Evolutionary conservation across 2,888 invertebrate genomes (phyloP), one percentile per base, ranked within the genome.

Genomic region (Laspeyria flexula): DNA sequence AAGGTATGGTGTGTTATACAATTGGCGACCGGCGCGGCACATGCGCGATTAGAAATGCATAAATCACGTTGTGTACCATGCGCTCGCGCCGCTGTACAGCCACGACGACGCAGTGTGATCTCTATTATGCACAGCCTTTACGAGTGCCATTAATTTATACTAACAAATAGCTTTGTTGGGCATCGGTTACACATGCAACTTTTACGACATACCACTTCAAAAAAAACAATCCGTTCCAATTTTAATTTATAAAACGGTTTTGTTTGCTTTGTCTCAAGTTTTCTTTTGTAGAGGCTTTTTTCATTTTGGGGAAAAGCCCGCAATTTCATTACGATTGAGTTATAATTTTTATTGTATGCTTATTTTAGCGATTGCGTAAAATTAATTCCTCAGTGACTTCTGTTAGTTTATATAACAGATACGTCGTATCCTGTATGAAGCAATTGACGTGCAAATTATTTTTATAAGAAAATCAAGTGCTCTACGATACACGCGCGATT

Each of bases 41-140:
- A 78, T 74, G 75, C 64, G 70, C 79, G 77, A 82, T 83, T 84
- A 76, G 80, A 77, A 77, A 75, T 75, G 77, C 73, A 79, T 69
- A 76, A 74, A 79, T 83, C 85, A 86, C 86, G 84, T 86, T 85
- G 75, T 65, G 52, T 40, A 63, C 65, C 79, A 83, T 78, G 85
- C 80, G 78, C 73, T 30, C 25, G 67, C 71, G 71, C 71, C 7
- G 31, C 13, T 13, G 3, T 21, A 21, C 31, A 58, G 47, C 48
- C 69, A 69, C 73, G 71, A 52, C 47, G 44, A 48, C 42, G 53
- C 51, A 66, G 65, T 73, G 72, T 76, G 77, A 76, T 75, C 71
- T 65, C 60, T 70, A 62, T 70, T 69, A 64, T 60, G 57, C 59
- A 63, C 60, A 59, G 60, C 59, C 48, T 66, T 64, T 69, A 60